A percentile compares a stretch with the other conserved stretches of the same genome.
These are phyloP conservation scores for Echeneis naucrates DNA, from an alignment of 2,797 vertebrate genomes.

Conservation along the genomic window DNA sequence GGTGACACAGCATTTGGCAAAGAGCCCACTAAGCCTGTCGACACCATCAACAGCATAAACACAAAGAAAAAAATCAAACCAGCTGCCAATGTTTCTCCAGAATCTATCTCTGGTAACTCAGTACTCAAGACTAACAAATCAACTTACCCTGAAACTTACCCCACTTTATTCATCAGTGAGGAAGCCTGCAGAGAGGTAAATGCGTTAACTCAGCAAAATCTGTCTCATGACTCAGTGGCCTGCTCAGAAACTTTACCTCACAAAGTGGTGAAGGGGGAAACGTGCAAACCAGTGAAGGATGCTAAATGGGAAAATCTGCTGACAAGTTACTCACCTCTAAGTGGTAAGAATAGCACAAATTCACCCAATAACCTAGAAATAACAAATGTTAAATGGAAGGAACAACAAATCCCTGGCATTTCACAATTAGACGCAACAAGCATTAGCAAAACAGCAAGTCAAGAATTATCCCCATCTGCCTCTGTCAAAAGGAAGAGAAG, in stretches of 20 bases:
- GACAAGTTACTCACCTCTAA: slow-evolving; percentile 5
- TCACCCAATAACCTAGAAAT: slow-evolving; percentile 12
- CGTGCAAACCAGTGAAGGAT: slow-evolving; percentile 23
- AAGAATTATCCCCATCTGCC: slow-evolving; percentile 53
- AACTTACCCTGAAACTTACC: slow-evolving; percentile 45
- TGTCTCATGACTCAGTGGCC: slow-evolving; percentile 35
- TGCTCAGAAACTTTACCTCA: slow-evolving; percentile 36
- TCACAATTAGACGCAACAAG: slow-evolving; percentile 21
- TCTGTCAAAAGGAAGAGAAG: slow-evolving; percentile 78
- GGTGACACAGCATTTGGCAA: slow-evolving; percentile 57
- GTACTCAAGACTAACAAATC: slow-evolving; percentile 40
- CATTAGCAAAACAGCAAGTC: slow-evolving; percentile 32
- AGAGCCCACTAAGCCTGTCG: slow-evolving; percentile 47
- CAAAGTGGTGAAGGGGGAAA: slow-evolving; percentile 17
- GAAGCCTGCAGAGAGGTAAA: slow-evolving; percentile 51
- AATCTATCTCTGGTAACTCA: slow-evolving; percentile 49
- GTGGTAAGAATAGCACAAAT: slow-evolving; percentile 28
- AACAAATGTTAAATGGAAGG: slow-evolving; percentile 23
- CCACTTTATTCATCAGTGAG: slow-evolving; percentile 59
- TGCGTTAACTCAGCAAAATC: slow-evolving; percentile 32
- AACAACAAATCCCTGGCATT: slow-evolving; percentile 22
- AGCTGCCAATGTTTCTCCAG: slow-evolving; percentile 34
- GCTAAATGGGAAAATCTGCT: slow-evolving; percentile 7
- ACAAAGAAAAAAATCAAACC: slow-evolving; percentile 40
- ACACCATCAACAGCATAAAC: slow-evolving; percentile 52